Base-by-base conservation (phyloP, 2,797 vertebrate genomes). In the Diceros bicornis region DNA sequence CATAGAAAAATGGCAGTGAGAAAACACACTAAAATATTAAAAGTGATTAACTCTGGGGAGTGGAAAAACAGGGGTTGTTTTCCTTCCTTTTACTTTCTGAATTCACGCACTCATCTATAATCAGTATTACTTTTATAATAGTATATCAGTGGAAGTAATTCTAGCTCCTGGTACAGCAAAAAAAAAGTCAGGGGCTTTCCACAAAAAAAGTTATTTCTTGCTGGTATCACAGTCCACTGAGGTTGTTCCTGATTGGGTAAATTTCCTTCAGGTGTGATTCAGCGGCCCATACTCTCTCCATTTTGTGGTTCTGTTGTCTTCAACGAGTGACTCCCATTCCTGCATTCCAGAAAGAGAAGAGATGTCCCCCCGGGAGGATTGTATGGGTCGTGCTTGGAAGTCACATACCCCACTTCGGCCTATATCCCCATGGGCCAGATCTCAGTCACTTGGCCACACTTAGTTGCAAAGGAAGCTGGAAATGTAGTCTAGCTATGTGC, bases 71-170 rank as follows among this genome's bases (percentile, higher is more conserved):
- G 17, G 20, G 2, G n/a, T n/a, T 41, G 57, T 32, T 79, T 77
- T 66, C 41, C 44, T 72, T 57, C 61, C 7, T 59, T 82, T 88
- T 57, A 29, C 34, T 92, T 91, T 88, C 20, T 55, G 12, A 91
- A 74, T 83, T 97, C 89, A 91, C 44, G 52, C 71, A 96, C 83
- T 93, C 34, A 78, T 52, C 74, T 87, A 69, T 68, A 82, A 86
- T 93, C 41, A 64, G 78, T 41, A 57, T 95, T 82, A 50, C 50
- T 25, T 82, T 59, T 69, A 64, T 47, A 74, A n/a, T 86, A 78
- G 34, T 62, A 0, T 84, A 68, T 84, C 77, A 64, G 4, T 69
- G 41, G 47, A 71, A 10, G 20, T 91, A 81, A 85, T 32, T 61
- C 25, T 59, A 89, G 69, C 34, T 75, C 21, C 64, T 61, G 14